These are phyloP conservation scores for Pterocles orientalis DNA, from an alignment of 2,113 vertebrate genomes.

Conservation along the genomic window DNA sequence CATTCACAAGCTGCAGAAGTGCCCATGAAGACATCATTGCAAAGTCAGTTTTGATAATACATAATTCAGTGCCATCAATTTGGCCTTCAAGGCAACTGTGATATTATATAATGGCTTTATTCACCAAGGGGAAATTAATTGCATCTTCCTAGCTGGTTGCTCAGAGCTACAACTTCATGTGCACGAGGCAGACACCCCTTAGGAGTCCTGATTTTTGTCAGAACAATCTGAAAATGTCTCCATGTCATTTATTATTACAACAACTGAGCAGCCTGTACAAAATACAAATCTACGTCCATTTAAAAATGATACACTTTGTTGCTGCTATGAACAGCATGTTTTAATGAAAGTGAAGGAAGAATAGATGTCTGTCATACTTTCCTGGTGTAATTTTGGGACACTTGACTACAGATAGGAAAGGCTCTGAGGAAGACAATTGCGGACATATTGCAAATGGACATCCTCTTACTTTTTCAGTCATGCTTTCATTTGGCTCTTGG, in stretches of 20 bases:
- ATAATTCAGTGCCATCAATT: constrained; percentile 64
- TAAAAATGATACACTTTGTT: not conserved
- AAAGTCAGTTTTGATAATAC: constrained; percentile 58
- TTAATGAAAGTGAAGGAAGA: constrained; percentile 45
- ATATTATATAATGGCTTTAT: constrained; percentile 68
- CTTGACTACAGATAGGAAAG: not conserved
- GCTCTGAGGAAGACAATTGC: not conserved
- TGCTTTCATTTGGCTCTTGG: not conserved
- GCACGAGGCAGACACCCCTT: constrained; percentile 49
- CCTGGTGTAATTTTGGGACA: constrained; percentile 13
- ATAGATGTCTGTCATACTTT: not conserved
- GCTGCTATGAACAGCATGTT: constrained; percentile 26
- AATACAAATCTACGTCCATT: constrained; percentile 50
- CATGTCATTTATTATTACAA: constrained; percentile 45
- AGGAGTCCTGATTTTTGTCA: constrained; percentile 71
- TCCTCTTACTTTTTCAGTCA: constrained; percentile 28
- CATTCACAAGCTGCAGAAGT: not conserved
- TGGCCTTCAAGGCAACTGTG: constrained; percentile 55
- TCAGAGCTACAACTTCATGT: constrained; percentile 63
- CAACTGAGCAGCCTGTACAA: constrained; percentile 3
- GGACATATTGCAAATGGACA: too few relatives aligned
- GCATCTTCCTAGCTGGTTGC: constrained; percentile 66
- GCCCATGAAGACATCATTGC: constrained; percentile 66
- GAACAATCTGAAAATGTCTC: constrained; percentile 61
- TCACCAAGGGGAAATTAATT: constrained; percentile 75